These are phyloP conservation scores for Periophthalmus magnuspinnatus DNA, from an alignment of 2,797 vertebrate genomes.

Conservation along the genomic window DNA sequence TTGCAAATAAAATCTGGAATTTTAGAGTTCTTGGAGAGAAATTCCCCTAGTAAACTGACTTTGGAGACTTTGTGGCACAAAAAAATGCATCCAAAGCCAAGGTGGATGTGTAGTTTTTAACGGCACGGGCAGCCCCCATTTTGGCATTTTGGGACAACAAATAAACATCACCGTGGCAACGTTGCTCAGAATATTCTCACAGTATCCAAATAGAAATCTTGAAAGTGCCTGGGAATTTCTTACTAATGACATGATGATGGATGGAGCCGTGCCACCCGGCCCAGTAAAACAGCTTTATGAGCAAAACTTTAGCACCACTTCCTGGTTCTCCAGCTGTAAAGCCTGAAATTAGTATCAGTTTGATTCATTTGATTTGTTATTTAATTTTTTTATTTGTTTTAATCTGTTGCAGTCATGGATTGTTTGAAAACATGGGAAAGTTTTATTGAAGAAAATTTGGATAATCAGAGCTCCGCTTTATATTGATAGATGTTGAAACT, in stretches of 20 bases:
- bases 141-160: slow-evolving; percentile 50
- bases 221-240: slow-evolving; percentile 48
- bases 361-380: slow-evolving; percentile 34
- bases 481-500: slow-evolving; percentile 31
- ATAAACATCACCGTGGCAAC: slow-evolving; percentile 60
- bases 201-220: slow-evolving; percentile 54
- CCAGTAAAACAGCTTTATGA: slow-evolving; percentile 63
- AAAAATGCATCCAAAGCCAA: slow-evolving; percentile 20
- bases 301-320: slow-evolving; percentile 61
- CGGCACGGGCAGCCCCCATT: slow-evolving; percentile 13
- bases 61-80: slow-evolving; percentile 24
- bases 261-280: slow-evolving; percentile 53
- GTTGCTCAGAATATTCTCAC: slow-evolving; percentile 35
- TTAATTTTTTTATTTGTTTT: slow-evolving; percentile 25
- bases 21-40: slow-evolving; percentile 13
- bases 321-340: slow-evolving; percentile 52
- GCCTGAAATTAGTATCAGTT: slow-evolving; percentile 56
- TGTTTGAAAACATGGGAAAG: slow-evolving; percentile 19
- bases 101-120: slow-evolving; percentile 25
- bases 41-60: slow-evolving; percentile 21
- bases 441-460: slow-evolving; percentile 38
- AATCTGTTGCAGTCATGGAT: slow-evolving; percentile 23
- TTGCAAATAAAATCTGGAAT: slow-evolving; percentile 23
- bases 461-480: slow-evolving; percentile 13
- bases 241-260: slow-evolving; percentile 63